Percentiles rank a stretch among this genome's conserved stretches.
These are phyloP conservation scores for Pangasius mekongensis DNA, from an alignment of 2,797 vertebrate species.

Conservation along the genomic window DNA sequence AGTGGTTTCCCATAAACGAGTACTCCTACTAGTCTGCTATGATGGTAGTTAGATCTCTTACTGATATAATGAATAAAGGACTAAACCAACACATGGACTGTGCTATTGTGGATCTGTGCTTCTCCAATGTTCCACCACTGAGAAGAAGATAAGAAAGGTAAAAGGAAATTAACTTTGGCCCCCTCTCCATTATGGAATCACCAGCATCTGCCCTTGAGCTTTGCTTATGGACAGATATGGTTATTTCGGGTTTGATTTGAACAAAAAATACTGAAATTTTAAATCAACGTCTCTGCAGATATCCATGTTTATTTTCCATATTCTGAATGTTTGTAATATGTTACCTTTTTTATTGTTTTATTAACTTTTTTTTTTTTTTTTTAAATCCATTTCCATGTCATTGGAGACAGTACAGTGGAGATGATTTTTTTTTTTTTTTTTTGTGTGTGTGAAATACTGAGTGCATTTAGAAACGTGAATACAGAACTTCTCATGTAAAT, in stretches of 20 bases:
- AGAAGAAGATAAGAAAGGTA: constrained; percentile 40
- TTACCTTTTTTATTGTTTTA: constrained; percentile 76
- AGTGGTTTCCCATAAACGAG: constrained; percentile 71
- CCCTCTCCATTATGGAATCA: constrained; percentile 23
- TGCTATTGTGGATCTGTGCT: constrained; percentile 73
- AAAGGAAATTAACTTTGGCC: constrained; percentile 45
- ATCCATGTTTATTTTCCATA: constrained; percentile 70
- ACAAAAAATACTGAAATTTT: constrained; percentile 61
- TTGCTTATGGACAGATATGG: constrained; percentile 37
- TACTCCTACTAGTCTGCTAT: constrained; percentile 72
- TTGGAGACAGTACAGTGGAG: constrained; percentile 67
- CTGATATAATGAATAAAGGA: constrained; percentile 76
- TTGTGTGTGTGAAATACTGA: constrained; percentile 72
- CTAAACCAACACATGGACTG: constrained; percentile 70
- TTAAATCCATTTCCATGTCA: constrained; percentile 74
- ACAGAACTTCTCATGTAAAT: constrained; percentile 80
- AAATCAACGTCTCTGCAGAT: constrained; percentile 70
- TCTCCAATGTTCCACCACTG: constrained; percentile 43
- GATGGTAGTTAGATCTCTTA: constrained; percentile 78
- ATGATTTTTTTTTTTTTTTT: constrained; percentile 67
- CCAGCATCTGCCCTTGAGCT: constrained; percentile 29
- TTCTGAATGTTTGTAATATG: constrained; percentile 78
- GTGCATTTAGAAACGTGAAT: constrained; percentile 70
- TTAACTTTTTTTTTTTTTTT: constrained; percentile 71
- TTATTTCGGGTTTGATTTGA: constrained; percentile 52